Evolutionary conservation across 2,888 invertebrate species (phyloP).

Genomic region (Drosophila dives): DNA sequence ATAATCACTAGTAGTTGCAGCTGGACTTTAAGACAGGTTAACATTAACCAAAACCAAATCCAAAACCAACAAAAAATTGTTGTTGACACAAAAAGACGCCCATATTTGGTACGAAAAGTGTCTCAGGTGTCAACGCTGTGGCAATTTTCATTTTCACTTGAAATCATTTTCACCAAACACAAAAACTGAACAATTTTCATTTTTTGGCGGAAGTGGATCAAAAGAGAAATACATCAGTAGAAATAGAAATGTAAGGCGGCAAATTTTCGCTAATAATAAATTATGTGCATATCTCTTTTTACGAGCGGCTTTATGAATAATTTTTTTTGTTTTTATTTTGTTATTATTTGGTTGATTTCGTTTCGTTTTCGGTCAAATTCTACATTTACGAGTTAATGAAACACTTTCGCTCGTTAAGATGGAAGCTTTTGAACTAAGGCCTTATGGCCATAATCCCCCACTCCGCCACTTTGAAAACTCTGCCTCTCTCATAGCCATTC

Average conservation of each 20-base stretch:
- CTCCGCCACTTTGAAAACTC: neutral
- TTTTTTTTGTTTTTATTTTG: conserved; percentile 19
- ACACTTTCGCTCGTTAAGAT: conserved; percentile 76
- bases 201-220: conserved; percentile 74
- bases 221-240: conserved; percentile 54
- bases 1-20: conserved; percentile 27
- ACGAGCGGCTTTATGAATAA: conserved; percentile 39
- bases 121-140: conserved; percentile 26
- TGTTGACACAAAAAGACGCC: conserved; percentile 23
- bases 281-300: conserved; percentile 66
- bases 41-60: conserved; percentile 6
- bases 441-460: neutral
- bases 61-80: neutral
- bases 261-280: conserved; percentile 53
- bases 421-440: conserved; percentile 25
- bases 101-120: conserved; percentile 18
- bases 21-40: conserved; percentile 16
- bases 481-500: neutral
- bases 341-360: conserved; percentile 60
- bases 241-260: conserved; percentile 34
- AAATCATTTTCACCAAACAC: conserved; percentile 50
- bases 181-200: conserved; percentile 46
- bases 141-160: conserved; percentile 62
- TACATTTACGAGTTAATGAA: conserved; percentile 64
- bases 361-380: conserved; percentile 66